Conservation (phyloP, 2,113 vertebrate genomes). For the Nothocercus nigrocapillus region DNA sequence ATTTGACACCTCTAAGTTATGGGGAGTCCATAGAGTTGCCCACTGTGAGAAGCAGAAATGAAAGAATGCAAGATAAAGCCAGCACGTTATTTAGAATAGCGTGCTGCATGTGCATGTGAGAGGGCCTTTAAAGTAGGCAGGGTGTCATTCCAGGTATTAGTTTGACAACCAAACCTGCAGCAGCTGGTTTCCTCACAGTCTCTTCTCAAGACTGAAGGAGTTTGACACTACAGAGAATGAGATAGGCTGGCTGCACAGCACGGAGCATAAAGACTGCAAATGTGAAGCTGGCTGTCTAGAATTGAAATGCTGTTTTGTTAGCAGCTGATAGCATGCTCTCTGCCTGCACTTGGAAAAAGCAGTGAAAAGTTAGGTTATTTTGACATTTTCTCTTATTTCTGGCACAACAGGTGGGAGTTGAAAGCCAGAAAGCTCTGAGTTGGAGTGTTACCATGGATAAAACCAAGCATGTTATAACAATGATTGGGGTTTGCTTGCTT, state of each 20-base stretch:
- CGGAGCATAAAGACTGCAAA: not conserved
- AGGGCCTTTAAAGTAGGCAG: not conserved
- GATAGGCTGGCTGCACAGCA: not conserved
- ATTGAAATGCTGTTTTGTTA: not conserved
- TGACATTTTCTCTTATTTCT: not conserved
- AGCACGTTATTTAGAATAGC: not conserved
- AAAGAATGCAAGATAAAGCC: not conserved
- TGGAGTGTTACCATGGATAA: not conserved
- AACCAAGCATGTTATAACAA: not conserved
- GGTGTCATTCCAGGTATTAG: not conserved
- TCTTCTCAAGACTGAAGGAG: not conserved
- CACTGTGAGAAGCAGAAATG: not conserved
- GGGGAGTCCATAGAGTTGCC: not conserved
- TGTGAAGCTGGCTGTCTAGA: not conserved
- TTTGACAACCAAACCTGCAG: not conserved
- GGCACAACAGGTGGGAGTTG: not conserved
- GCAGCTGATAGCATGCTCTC: not conserved
- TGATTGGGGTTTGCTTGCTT: not conserved
- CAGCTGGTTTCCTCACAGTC: not conserved
- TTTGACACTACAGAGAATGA: not conserved
- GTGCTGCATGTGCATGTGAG: not conserved
- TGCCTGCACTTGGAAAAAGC: not conserved
- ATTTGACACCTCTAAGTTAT: not conserved
- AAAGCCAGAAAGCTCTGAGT: not conserved
- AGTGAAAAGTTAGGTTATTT: not conserved